Base-by-base conservation (phyloP, 2,113 vertebrate genomes). In the Poecilia latipinna region DNA sequence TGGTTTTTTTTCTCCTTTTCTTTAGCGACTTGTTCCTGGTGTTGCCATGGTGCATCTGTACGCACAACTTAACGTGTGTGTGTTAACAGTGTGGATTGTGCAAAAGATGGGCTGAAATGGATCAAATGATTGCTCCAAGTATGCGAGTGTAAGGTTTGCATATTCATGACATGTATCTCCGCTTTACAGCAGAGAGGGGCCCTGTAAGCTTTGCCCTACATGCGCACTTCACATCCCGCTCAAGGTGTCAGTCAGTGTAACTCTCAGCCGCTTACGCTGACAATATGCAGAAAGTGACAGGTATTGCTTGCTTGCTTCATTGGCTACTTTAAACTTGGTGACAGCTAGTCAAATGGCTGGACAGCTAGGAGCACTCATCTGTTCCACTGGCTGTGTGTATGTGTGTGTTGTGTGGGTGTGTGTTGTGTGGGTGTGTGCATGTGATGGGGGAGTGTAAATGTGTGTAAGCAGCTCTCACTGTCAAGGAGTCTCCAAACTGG, bases 301-400 rank as follows among this genome's bases (percentile, higher is more conserved):
- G 83, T 90, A 85, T 87, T 83, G 79, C 82, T 82, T 62, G 79
- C 63, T 19, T 74, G 86, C 84, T 81, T 89, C 84, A 83, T 82
- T 90, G 88, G 85, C 74, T 78, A 74, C 85, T 91, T 89, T 90
- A 90, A 86, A 80, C 75, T 44, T 22, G 63, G 85, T 83, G 90
- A 90, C 87, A 89, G 82, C 85, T 85, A 78, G 87, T 90, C 86
- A 88, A 89, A 88, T 80, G 77, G 79, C 86, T 84, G 82, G 86
- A 83, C 89, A 81, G 82, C 77, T 77, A 54, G 35, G 77, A 4
- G 85, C 83, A 82, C 80, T 89, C 85, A 77, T 86, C 86, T 90
- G 88, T 88, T 76, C 72, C 71, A 33, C 68, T 22, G 51, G 22
- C 42, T 3, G 42, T 4, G 37, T 39, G 28, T 68, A 65, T 72